Base-by-base conservation (phyloP, 2,113 vertebrate genomes). In the Myiozetetes cayanensis region DNA sequence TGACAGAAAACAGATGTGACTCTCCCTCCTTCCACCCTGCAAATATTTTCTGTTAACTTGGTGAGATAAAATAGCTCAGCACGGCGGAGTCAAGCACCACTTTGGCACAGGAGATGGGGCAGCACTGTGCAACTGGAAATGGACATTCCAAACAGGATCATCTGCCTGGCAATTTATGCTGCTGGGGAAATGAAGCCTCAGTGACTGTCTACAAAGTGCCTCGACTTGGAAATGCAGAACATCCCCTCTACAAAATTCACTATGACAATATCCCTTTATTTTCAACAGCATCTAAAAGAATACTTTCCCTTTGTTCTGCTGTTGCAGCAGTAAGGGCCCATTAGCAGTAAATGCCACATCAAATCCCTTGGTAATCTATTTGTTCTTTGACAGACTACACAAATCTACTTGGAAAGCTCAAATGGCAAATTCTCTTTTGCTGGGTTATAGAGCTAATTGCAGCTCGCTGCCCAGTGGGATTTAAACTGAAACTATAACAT, bases 381-480 rank as follows among this genome's bases (percentile, higher is more conserved):
- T 93, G 78, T 93, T 88, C 78, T 95, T 91, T 93, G 78, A 66
- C 50, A 56, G 61, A 90, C 63, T 77, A 70, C 50, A 80, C 49
- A 96, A 94, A 96, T 85, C 94, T 96, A 58, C 81, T 94, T 79
- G 58, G 85, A 95, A 94, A 95, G 81, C 89, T 1, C 52, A 66
- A 89, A 66, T 2, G 2, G 66, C 43, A 94, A 92, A 87, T 91
- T 96, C 89, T 66, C 53, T 89, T 83, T 62, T 50, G 30, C 89
- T 76, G 81, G 78, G 82, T 74, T 94, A 91, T 18, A 39, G 78
- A 94, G 93, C 81, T 87, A 85, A 95, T 87, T 14, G 4, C 91
- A 96, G 49, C 66, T 87, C 74, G 56, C 50, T 44, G 49, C 56
- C 39, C 65, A 81, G 10, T 24, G 59, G 27, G 73, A 96, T 85